Evolutionary conservation across 2,888 invertebrate species (phyloP).

Genomic region (Hesperia comma): DNA sequence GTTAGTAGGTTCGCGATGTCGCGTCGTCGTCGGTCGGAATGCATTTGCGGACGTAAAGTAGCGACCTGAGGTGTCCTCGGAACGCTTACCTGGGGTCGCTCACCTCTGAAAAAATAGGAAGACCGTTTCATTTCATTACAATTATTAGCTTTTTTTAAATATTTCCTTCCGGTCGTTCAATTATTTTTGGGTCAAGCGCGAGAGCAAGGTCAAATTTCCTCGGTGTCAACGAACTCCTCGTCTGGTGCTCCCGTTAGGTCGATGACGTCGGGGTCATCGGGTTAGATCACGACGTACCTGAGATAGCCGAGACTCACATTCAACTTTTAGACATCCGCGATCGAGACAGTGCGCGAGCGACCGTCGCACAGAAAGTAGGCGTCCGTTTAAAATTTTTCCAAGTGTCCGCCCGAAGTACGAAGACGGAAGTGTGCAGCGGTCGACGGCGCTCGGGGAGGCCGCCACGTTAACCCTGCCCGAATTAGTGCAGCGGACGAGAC

Average conservation of each 20-base stretch:
- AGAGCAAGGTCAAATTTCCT: constrained; percentile 77
- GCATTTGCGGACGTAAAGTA: constrained; percentile 83
- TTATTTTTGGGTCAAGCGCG: constrained; percentile 71
- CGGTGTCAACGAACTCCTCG: constrained; percentile 80
- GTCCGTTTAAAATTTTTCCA: constrained; percentile 39
- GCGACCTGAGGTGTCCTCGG: constrained; percentile 80
- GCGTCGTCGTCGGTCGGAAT: constrained; percentile 82
- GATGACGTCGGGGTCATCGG: constrained; percentile 74
- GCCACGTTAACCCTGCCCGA: constrained; percentile 83
- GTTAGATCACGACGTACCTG: constrained; percentile 49
- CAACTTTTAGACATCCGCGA: constrained; percentile 34
- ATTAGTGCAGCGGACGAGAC: constrained; percentile 82
- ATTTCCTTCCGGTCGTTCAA: constrained; percentile 42
- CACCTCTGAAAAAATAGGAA: constrained; percentile 53
- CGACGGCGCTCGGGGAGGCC: constrained; percentile 73
- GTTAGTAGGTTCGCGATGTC: constrained; percentile 84
- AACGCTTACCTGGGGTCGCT: constrained; percentile 76
- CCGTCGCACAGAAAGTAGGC: constrained; percentile 7
- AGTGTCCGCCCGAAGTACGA: constrained; percentile 69
- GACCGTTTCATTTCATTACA: constrained; percentile 8
- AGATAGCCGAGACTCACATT: constrained; percentile 37
- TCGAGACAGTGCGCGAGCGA: constrained; percentile 44
- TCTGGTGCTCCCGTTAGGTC: constrained; percentile 76
- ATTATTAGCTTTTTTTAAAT: constrained; percentile 20
- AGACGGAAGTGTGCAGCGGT: constrained; percentile 77